These are phyloP conservation scores for Epicampocera succincta DNA, from an alignment of 2,888 invertebrate species.

Conservation along the genomic window DNA sequence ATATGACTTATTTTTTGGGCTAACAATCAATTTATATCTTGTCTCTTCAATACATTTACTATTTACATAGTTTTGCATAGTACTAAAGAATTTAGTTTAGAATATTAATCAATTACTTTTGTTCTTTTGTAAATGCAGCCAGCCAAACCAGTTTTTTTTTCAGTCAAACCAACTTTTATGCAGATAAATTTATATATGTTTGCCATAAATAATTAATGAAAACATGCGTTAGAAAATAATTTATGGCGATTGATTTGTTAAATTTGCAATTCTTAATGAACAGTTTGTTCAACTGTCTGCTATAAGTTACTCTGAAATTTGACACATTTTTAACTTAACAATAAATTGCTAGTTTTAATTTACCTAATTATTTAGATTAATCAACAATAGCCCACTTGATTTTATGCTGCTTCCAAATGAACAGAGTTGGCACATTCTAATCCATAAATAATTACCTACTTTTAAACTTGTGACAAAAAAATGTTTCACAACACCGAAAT, in stretches of 20 bases:
- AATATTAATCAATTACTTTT: too few relatives aligned
- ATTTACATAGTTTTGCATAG: too few relatives aligned
- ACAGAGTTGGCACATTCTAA: neutral
- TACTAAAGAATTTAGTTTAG: too few relatives aligned
- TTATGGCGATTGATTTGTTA: conserved; percentile 51
- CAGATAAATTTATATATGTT: conserved; percentile 35
- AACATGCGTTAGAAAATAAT: conserved; percentile 64
- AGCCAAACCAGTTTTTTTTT: conserved; percentile 11
- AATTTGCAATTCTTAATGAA: conserved; percentile 43
- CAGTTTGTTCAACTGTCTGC: conserved; percentile 27
- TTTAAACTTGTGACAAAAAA: too few relatives aligned
- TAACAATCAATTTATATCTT: too few relatives aligned
- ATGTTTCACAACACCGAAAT: too few relatives aligned
- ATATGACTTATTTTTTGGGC: too few relatives aligned
- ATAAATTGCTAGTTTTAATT: conserved; percentile 28
- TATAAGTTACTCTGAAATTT: neutral
- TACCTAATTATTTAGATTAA: neutral
- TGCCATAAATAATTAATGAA: conserved; percentile 58
- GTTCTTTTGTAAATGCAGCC: too few relatives aligned
- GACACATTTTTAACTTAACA: conserved; percentile 15
- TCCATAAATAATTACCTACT: too few relatives aligned
- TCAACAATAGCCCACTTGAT: neutral
- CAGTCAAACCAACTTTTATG: conserved; percentile 26
- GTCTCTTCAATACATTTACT: too few relatives aligned
- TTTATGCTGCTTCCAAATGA: too few relatives aligned